phyloP scores from a whole-genome alignment of 2,113 vertebrate species.

The Myrmophylax atrothorax region DNA sequence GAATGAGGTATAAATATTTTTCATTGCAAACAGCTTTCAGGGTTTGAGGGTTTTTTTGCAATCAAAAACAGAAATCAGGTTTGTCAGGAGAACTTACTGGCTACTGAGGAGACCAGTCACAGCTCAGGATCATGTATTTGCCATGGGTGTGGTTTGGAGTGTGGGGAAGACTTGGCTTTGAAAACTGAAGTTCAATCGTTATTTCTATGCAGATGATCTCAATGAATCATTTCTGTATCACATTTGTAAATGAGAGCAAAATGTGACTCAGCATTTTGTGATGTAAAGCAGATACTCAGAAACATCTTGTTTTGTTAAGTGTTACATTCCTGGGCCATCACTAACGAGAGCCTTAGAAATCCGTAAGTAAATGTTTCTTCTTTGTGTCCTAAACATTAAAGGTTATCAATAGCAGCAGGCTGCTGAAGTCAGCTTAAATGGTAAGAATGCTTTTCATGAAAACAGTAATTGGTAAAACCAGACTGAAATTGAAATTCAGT shows the following conservation, averaged over 20 bases:
- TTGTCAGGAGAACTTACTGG: not conserved
- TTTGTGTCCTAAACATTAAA: not conserved
- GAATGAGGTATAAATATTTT: not conserved
- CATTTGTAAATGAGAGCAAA: not conserved
- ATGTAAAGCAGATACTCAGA: not conserved
- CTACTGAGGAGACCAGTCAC: not conserved
- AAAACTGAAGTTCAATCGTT: not conserved
- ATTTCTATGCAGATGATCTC: not conserved
- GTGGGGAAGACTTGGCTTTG: not conserved
- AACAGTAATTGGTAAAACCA: not conserved
- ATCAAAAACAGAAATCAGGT: not conserved
- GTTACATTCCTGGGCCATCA: not conserved
- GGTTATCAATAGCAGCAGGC: conserved; percentile 17
- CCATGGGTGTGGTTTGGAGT: not conserved
- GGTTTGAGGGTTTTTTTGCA: not conserved
- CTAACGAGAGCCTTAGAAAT: conserved; percentile 28
- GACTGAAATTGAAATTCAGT: conserved; percentile 21
- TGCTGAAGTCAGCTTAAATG: conserved; percentile 22
- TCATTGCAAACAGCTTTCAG: not conserved
- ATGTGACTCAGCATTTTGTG: not conserved
- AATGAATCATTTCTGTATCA: not conserved
- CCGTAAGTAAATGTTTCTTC: conserved; percentile 16
- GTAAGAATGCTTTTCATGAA: not conserved
- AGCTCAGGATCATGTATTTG: not conserved
- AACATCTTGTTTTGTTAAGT: not conserved